Conservation (phyloP, 2,797 vertebrate species). For the Ceryle rudis region DNA sequence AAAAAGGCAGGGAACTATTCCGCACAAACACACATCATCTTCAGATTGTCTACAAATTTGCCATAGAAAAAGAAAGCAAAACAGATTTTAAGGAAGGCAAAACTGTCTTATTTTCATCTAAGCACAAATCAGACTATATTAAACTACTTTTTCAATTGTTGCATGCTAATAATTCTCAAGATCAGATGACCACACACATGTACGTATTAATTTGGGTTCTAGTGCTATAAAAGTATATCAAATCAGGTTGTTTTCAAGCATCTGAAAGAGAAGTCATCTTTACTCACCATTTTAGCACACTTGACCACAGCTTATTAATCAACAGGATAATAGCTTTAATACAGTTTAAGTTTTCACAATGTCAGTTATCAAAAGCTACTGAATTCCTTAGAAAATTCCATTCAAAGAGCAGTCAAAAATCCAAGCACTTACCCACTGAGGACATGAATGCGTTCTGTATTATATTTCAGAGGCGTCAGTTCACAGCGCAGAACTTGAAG, state of each 20-base stretch:
- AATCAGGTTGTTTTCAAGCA: background rate
- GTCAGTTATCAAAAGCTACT: background rate
- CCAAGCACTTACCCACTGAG: constrained; percentile 91
- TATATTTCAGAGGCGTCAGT: constrained; percentile 97
- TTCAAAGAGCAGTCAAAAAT: background rate
- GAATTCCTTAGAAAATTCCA: background rate
- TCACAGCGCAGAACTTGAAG: constrained; percentile 97
- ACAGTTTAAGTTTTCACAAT: background rate
- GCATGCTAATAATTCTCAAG: background rate
- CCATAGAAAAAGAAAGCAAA: background rate
- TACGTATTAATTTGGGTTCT: background rate
- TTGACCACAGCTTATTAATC: background rate
- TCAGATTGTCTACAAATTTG: background rate
- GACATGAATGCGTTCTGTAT: constrained; percentile 97
- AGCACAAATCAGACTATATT: background rate
- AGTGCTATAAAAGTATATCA: background rate
- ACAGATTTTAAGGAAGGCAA: background rate
- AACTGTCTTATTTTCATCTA: background rate
- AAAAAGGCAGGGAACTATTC: background rate
- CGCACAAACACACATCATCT: background rate
- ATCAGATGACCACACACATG: background rate
- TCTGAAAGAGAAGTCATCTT: background rate
- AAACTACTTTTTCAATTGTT: background rate
- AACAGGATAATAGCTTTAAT: background rate
- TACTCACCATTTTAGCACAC: background rate